Evolutionary conservation across 2,888 invertebrate species (phyloP).

Genomic region (Diabrotica balteata): DNA sequence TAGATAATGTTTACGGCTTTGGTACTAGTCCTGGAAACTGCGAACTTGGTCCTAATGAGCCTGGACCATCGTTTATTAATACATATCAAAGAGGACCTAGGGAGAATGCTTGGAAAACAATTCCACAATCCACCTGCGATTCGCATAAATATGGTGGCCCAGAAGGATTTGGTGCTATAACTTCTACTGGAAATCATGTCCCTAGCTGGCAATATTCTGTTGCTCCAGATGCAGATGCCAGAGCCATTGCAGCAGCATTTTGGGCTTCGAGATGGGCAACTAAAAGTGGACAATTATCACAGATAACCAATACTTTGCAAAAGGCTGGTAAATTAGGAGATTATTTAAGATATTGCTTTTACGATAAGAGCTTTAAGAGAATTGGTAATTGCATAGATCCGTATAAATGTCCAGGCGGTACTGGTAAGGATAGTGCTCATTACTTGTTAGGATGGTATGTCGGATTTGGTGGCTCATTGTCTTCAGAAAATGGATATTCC

Average conservation of each 20-base stretch:
- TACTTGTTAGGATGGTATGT: constrained; percentile 43
- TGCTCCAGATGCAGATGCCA: constrained; percentile 43
- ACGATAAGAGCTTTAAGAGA: constrained; percentile 44
- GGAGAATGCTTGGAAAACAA: constrained; percentile 34
- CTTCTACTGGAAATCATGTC: constrained; percentile 10
- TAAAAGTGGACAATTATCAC: constrained; percentile 30
- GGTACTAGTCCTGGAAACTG: constrained; percentile 39
- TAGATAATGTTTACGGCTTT: constrained; percentile 42
- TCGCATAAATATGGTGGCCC: constrained; percentile 37
- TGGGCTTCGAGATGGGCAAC: constrained; percentile 41
- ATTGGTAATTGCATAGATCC: constrained; percentile 42
- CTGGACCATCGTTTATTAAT: constrained; percentile 39
- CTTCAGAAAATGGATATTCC: constrained; percentile 37
- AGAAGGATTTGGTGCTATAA: constrained; percentile 33
- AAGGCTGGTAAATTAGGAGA: constrained; percentile 44
- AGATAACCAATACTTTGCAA: constrained; percentile 32
- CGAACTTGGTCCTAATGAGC: constrained; percentile 33
- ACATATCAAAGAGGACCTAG: constrained; percentile 37
- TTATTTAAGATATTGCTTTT: constrained; percentile 40
- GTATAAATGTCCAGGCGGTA: constrained; percentile 36
- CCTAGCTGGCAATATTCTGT: constrained; percentile 39
- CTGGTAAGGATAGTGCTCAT: constrained; percentile 42
- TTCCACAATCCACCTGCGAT: constrained; percentile 41
- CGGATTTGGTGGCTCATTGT: constrained; percentile 43
- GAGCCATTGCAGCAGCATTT: constrained; percentile 42